Evolutionary conservation across 2,888 invertebrate species (phyloP).

Genomic region (Yponomeuta evonymella): DNA sequence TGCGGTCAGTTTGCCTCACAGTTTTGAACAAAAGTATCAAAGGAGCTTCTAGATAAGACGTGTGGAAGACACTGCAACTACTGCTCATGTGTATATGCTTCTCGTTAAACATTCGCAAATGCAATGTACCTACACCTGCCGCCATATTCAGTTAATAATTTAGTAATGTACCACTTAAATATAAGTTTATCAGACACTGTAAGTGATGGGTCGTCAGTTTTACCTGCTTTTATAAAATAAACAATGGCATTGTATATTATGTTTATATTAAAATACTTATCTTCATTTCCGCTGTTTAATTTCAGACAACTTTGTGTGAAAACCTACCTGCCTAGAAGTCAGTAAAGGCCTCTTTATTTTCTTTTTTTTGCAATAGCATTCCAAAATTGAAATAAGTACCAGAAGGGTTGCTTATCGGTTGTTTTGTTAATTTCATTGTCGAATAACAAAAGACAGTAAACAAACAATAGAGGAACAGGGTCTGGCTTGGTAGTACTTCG

Average conservation of each 20-base stretch:
- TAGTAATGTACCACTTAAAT: neutral
- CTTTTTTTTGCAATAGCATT: no score
- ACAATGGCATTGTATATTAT: constrained; percentile 70
- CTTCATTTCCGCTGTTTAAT: constrained; percentile 35
- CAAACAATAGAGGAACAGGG: constrained; percentile 6
- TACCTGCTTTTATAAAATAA: constrained; percentile 69
- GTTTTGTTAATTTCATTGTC: constrained; percentile 6
- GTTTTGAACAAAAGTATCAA: no score
- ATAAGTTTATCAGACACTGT: constrained; percentile 1
- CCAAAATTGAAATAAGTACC: neutral
- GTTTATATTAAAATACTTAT: constrained; percentile 71
- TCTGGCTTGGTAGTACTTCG: neutral
- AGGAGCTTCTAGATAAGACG: no score
- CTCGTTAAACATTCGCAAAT: constrained; percentile 1
- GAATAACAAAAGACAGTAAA: constrained; percentile 12
- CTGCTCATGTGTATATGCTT: neutral
- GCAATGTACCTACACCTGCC: neutral
- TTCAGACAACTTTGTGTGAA: constrained; percentile 15
- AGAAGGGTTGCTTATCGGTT: constrained; percentile 4
- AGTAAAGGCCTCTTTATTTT: no score
- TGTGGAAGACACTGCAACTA: no score
- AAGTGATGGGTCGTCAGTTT: constrained; percentile 43
- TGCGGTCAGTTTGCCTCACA: neutral
- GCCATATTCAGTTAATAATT: constrained; percentile 6
- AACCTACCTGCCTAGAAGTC: neutral